A percentile compares a stretch with the other conserved stretches of the same genome.
Evolutionary conservation across 1,140 invertebrate genomes (phyloP).

Genomic region (Doryteuthis pealeii): DNA sequence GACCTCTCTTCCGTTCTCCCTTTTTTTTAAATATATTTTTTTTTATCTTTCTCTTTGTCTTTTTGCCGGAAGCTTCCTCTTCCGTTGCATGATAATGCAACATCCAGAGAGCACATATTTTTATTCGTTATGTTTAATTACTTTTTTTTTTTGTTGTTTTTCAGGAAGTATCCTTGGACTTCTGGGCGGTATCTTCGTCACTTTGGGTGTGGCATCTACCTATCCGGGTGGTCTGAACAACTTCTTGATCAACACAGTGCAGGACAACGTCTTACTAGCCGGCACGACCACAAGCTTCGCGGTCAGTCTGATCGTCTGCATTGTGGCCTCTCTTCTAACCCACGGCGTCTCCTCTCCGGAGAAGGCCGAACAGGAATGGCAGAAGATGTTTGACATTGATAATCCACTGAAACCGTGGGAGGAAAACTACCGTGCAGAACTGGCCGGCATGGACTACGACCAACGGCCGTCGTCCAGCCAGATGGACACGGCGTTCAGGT

Average conservation of each 20-base stretch:
- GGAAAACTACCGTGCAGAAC: conserved; percentile 53
- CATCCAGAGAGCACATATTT: neutral
- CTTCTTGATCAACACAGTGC: conserved; percentile 58
- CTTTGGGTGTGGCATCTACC: conserved; percentile 49
- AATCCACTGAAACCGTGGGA: conserved; percentile 62
- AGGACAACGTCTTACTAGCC: conserved; percentile 56
- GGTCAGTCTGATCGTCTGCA: conserved; percentile 48
- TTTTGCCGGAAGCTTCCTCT: no score
- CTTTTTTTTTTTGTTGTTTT: conserved; percentile 18
- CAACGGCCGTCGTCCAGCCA: conserved; percentile 51
- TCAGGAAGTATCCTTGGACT: conserved; percentile 56
- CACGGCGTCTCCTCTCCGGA: conserved; percentile 42
- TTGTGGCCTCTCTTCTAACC: conserved; percentile 52
- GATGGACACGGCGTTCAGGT: conserved; percentile 49
- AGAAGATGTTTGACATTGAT: conserved; percentile 61
- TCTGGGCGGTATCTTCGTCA: conserved; percentile 51
- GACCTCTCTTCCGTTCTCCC: no score
- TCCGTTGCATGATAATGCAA: no score
- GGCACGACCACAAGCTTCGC: conserved; percentile 57
- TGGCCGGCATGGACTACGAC: conserved; percentile 48
- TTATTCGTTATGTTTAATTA: neutral
- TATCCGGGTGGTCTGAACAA: conserved; percentile 52
- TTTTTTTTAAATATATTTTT: no score
- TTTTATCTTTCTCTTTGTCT: no score
- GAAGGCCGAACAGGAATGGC: conserved; percentile 53